phyloP scores from a whole-genome alignment of 1,140 invertebrate species.

The Zaprionus davidi region DNA sequence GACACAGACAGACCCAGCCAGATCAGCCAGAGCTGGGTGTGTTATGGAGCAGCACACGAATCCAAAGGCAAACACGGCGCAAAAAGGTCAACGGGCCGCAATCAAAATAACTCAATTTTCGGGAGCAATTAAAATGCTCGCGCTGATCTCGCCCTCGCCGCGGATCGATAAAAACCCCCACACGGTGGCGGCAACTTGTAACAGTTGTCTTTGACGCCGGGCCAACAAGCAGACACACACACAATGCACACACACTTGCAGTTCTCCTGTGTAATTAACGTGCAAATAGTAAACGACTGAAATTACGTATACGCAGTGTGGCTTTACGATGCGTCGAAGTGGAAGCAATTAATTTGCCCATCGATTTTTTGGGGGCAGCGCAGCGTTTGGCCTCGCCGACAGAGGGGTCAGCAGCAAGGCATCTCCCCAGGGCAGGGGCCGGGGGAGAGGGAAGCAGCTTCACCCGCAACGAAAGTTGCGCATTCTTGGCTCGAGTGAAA shows the following conservation, averaged over 20 bases:
- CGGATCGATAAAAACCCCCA: constrained; percentile 59
- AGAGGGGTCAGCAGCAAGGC: constrained; percentile 31
- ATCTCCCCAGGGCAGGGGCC: neutral
- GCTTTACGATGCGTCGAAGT: constrained; percentile 42
- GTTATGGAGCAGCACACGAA: constrained; percentile 31
- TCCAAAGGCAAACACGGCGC: constrained; percentile 10
- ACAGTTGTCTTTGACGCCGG: constrained; percentile 45
- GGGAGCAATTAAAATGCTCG: constrained; percentile 78
- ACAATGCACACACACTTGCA: constrained; percentile 7
- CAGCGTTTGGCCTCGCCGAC: constrained; percentile 60
- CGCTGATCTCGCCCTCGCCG: constrained; percentile 36
- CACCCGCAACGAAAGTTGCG: constrained; percentile 80
- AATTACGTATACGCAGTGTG: constrained; percentile 75
- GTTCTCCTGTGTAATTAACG: constrained; percentile 76
- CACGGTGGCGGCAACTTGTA: constrained; percentile 70
- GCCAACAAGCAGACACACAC: neutral
- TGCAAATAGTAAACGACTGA: constrained; percentile 64
- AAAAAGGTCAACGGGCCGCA: constrained; percentile 80
- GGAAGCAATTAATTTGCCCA: constrained; percentile 72
- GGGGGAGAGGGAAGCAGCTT: constrained; percentile 28
- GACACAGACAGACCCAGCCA: constrained; percentile 2
- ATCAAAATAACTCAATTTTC: constrained; percentile 82
- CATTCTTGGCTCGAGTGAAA: constrained; percentile 73
- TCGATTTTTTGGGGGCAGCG: constrained; percentile 51
- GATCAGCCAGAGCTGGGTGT: constrained; percentile 61